Evolutionary conservation across 2,888 invertebrate species (phyloP).

Genomic region (Junonia oenone): DNA sequence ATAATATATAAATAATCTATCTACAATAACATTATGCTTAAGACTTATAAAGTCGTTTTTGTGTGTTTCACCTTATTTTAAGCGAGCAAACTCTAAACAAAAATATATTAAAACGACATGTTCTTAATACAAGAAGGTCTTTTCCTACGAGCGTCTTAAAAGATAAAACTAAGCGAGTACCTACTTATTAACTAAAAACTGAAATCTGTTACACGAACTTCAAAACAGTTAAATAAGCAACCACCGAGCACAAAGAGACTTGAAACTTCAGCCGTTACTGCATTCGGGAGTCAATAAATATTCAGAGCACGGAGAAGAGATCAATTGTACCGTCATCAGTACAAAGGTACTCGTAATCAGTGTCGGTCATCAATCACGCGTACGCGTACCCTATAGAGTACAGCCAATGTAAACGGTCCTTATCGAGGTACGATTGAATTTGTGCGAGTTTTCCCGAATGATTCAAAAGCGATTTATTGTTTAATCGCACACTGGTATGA

Average conservation of each 20-base stretch:
- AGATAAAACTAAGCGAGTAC: too few relatives aligned
- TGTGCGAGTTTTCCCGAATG: constrained; percentile 5
- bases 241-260: constrained; percentile 5
- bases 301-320: constrained; percentile 30
- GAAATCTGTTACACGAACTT: not conserved
- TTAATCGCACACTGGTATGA: constrained; percentile 6
- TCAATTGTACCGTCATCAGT: constrained; percentile 32
- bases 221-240: constrained; percentile 8
- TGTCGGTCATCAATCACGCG: constrained; percentile 31
- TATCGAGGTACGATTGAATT: constrained; percentile 15
- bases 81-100: too few relatives aligned
- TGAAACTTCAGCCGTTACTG: constrained; percentile 1
- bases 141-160: too few relatives aligned
- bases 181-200: not conserved
- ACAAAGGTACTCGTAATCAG: constrained; percentile 29
- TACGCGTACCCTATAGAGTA: constrained; percentile 8
- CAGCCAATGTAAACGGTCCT: constrained; percentile 4
- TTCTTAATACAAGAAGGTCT: too few relatives aligned
- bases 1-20: too few relatives aligned
- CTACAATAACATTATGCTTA: too few relatives aligned
- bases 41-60: too few relatives aligned
- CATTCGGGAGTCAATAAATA: constrained; percentile 24
- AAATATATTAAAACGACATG: too few relatives aligned
- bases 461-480: constrained; percentile 18
- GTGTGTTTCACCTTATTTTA: too few relatives aligned